Percentiles rank a stretch among this genome's conserved stretches.
These are phyloP conservation scores for Merops nubicus DNA, from an alignment of 2,113 vertebrate species.

Conservation along the genomic window DNA sequence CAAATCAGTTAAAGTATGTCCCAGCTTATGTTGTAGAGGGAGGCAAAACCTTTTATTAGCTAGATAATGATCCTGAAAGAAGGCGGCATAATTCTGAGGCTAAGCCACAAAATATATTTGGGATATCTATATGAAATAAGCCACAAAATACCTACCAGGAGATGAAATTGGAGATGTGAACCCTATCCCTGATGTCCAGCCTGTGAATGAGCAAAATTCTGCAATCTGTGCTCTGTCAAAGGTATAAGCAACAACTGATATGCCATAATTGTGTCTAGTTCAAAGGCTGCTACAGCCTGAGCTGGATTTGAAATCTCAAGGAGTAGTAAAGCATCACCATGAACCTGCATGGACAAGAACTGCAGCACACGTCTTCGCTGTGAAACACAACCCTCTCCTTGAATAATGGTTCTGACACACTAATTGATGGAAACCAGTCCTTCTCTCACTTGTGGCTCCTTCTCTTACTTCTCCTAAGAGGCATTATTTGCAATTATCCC, in stretches of 20 bases:
- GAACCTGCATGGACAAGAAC: neutral
- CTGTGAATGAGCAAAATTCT: accelerated
- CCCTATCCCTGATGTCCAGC: neutral
- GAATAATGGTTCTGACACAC: neutral
- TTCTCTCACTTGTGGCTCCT: neutral
- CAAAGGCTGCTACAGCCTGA: neutral
- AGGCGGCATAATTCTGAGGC: neutral
- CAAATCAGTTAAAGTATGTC: neutral
- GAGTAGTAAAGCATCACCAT: neutral
- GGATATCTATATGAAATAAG: neutral
- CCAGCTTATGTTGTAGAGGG: neutral
- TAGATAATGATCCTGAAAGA: neutral
- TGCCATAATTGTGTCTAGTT: accelerated
- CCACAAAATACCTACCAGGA: neutral
- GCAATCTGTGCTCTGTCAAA: neutral
- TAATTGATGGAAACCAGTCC: neutral
- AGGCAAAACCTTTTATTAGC: neutral
- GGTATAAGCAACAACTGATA: neutral
- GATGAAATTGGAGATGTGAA: neutral
- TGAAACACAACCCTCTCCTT: neutral
- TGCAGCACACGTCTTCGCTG: neutral
- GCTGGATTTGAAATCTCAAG: neutral
- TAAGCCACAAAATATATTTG: neutral
- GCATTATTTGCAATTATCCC: neutral
- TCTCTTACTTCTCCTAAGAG: neutral